Percentiles rank a stretch among this genome's conserved stretches.
These are phyloP conservation scores for Micronycteris hirsuta DNA, from an alignment of 2,113 vertebrate species.

Conservation along the genomic window DNA sequence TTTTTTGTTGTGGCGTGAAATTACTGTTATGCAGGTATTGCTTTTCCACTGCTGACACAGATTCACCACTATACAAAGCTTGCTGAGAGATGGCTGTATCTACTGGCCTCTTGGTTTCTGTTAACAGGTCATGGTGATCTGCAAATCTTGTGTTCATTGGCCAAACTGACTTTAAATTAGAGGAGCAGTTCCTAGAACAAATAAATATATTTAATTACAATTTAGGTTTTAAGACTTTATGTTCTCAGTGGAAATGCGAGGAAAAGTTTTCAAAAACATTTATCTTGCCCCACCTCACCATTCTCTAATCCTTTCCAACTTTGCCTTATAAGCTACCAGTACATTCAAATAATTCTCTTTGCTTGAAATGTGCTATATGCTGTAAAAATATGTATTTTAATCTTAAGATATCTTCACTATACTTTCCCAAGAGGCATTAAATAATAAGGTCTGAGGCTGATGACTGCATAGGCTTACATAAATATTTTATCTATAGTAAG, in stretches of 20 bases:
- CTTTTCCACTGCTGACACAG: conserved; percentile 77
- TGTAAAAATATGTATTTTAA: conserved; percentile 28
- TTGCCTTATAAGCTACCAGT: background rate
- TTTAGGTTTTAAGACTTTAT: conserved; percentile 25
- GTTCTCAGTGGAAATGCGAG: conserved; percentile 33
- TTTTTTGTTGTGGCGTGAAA: conserved; percentile 76
- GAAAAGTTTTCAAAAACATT: conserved; percentile 19
- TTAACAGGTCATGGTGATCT: conserved; percentile 82
- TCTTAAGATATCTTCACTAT: conserved; percentile 7
- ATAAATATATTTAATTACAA: conserved; percentile 71
- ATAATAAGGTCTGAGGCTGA: background rate
- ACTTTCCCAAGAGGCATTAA: conserved; percentile 53
- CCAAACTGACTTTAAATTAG: conserved; percentile 86
- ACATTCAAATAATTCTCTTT: conserved; percentile 35
- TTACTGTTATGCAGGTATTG: conserved; percentile 72
- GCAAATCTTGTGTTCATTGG: conserved; percentile 79
- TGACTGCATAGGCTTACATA: background rate
- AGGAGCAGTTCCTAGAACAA: conserved; percentile 83
- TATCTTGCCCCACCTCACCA: background rate
- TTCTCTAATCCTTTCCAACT: conserved; percentile 8
- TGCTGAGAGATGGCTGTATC: conserved; percentile 78
- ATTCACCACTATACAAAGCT: conserved; percentile 77
- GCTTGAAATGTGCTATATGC: conserved; percentile 14
- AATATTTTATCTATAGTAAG: conserved; percentile 27
- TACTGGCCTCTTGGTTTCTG: conserved; percentile 81